Evolutionary conservation across 2,888 invertebrate genomes (phyloP).

Genomic region (Trimorus sp.): DNA sequence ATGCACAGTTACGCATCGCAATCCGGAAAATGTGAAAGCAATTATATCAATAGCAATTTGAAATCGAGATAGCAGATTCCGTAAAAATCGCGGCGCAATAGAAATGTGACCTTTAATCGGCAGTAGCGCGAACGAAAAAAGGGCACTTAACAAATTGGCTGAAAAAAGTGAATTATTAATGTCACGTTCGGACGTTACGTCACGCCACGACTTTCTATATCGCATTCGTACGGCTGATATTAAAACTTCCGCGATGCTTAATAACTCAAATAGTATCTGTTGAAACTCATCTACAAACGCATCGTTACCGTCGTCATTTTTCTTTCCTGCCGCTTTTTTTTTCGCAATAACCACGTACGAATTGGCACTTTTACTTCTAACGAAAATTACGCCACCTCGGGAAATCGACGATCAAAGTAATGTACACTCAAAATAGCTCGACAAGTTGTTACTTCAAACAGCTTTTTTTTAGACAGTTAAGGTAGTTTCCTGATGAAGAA

Average conservation of each 20-base stretch:
- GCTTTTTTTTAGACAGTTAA: too few relatives aligned
- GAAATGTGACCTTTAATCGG: too few relatives aligned
- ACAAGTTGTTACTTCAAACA: too few relatives aligned
- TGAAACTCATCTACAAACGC: constrained; percentile 43
- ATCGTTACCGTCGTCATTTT: constrained; percentile 29
- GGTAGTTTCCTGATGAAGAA: not conserved
- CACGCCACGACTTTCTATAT: constrained; percentile 54
- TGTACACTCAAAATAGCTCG: not conserved
- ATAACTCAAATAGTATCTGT: constrained; percentile 46
- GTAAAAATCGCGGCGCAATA: too few relatives aligned
- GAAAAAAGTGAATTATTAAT: constrained; percentile 38
- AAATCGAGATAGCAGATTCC: too few relatives aligned
- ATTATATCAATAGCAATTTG: too few relatives aligned
- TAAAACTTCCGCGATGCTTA: constrained; percentile 55
- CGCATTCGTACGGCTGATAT: constrained; percentile 45
- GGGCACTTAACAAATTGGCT: too few relatives aligned
- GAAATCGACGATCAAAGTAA: constrained; percentile 14
- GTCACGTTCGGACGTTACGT: constrained; percentile 36
- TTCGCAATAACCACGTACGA: constrained; percentile 28
- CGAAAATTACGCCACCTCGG: constrained; percentile 10
- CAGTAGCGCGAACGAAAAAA: too few relatives aligned
- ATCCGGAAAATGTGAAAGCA: too few relatives aligned
- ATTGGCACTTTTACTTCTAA: constrained; percentile 23
- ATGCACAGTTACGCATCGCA: too few relatives aligned
- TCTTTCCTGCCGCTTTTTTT: constrained; percentile 18